These are phyloP conservation scores for Mactra quadrangularis DNA, from an alignment of 1,140 invertebrate genomes.

Conservation along the genomic window DNA sequence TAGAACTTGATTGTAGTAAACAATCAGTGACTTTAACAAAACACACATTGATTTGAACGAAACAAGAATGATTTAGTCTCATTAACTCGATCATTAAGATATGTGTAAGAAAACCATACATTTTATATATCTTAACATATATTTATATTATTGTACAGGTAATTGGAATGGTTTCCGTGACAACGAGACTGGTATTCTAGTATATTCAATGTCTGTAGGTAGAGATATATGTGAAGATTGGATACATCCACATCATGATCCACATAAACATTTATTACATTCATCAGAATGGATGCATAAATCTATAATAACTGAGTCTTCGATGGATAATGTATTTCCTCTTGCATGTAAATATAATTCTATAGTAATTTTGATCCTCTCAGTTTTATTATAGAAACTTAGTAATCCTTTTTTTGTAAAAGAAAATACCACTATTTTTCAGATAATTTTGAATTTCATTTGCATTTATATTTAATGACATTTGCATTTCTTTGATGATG, in stretches of 20 bases:
- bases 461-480: background rate
- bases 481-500: too few relatives aligned
- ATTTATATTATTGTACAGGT: constrained; percentile 63
- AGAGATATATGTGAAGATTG: constrained; percentile 63
- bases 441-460: background rate
- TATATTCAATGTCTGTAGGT: constrained; percentile 70
- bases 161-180: constrained; percentile 76
- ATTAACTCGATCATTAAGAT: background rate
- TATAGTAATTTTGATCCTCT: background rate
- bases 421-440: background rate
- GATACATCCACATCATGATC: constrained; percentile 70
- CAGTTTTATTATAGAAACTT: background rate
- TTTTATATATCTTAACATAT: too few relatives aligned
- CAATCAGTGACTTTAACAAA: too few relatives aligned
- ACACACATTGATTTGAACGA: too few relatives aligned
- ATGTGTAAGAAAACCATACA: too few relatives aligned
- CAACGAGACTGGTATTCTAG: constrained; percentile 71
- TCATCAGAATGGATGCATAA: constrained; percentile 70
- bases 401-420: background rate
- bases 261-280: constrained; percentile 70
- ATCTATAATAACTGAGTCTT: constrained; percentile 55
- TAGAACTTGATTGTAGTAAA: too few relatives aligned
- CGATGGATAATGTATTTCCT: background rate
- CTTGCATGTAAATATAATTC: constrained; percentile 21
- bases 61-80: background rate